Evolutionary conservation across 1,140 invertebrate species (phyloP), one percentile per base, ranked within the genome.

Genomic region (Drosophila grimshawi): DNA sequence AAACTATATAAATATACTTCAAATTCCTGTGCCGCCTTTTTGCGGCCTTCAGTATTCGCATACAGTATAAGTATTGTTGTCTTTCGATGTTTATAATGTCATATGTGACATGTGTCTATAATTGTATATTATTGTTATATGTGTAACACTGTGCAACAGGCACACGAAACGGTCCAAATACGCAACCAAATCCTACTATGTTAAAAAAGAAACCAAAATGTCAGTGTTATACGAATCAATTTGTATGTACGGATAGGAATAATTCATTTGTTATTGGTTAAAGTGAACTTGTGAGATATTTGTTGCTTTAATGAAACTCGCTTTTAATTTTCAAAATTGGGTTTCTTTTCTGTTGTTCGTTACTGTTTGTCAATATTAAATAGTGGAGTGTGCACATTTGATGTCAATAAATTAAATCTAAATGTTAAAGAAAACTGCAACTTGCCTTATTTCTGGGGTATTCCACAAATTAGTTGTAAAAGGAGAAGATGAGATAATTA

Each of bases 371-470:
- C 45, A 72, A 37, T 30, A 37, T 64, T 64, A 71, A 88, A 83
- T 83, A 80, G 35, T 64, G 46, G 66, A 76, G 66, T 70, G 76
- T 86, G 61, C 65, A 88, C 85, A 85, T 85, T 88, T 83, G 77
- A 85, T 89, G 85, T 88, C 80, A 88, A 88, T 88, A 88, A 89
- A 88, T 80, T 29, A 65, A 76, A 62, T 76, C 85, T 88, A 46
- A 76, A 88, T 88, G 85, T 88, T 80, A 74, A 53, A 56, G 1
- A 33, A 19, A 61, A 48, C 39, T 64, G 35, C 27, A 43, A 56
- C 55, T 45, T 29, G 5, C n/a, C 7, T 67, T 59, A 43, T 59
- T 51, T 32, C 8, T n/a, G 30, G 55, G 30, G 19, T 29, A 3
- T 37, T 37, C 3, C 5, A 8, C n/a, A 19, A 10, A 37, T 11